Evolutionary conservation across 2,888 invertebrate species (phyloP).

Genomic region (Pammene aurita): DNA sequence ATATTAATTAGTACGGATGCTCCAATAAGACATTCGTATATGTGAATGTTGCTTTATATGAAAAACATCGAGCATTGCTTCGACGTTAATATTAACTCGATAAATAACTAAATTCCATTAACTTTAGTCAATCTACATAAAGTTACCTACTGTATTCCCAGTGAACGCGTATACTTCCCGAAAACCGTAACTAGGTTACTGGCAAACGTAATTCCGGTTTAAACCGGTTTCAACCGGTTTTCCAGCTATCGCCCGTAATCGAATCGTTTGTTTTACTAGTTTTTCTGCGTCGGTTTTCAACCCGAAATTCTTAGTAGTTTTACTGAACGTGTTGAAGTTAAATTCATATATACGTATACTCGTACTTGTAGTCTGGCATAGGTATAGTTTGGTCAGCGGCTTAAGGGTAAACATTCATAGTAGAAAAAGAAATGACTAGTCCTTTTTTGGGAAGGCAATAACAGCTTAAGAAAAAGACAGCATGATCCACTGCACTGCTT

Average conservation of each 20-base stretch:
- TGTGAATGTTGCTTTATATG: too few relatives aligned
- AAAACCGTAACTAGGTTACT: constrained; percentile 6
- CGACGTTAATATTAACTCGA: neutral
- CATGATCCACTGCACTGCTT: too few relatives aligned
- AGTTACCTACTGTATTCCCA: neutral
- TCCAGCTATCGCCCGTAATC: constrained; percentile 1
- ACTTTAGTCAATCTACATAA: neutral
- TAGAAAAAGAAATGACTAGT: too few relatives aligned
- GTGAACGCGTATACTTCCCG: neutral
- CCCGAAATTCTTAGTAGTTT: neutral
- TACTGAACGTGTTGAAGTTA: neutral
- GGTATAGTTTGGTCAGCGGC: too few relatives aligned
- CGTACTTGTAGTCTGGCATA: too few relatives aligned
- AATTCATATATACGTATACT: neutral
- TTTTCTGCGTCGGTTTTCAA: neutral
- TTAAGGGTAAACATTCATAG: too few relatives aligned
- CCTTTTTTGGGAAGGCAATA: too few relatives aligned
- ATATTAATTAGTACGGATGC: too few relatives aligned
- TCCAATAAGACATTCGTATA: too few relatives aligned
- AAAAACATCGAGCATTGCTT: too few relatives aligned
- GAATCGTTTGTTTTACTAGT: constrained; percentile 10
- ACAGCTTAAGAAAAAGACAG: too few relatives aligned
- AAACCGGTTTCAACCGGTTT: constrained; percentile 10
- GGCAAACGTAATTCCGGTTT: neutral
- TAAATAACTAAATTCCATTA: neutral